phyloP scores from a whole-genome alignment of 2,888 invertebrate genomes.

The Pseudolycoriella hygida region DNA sequence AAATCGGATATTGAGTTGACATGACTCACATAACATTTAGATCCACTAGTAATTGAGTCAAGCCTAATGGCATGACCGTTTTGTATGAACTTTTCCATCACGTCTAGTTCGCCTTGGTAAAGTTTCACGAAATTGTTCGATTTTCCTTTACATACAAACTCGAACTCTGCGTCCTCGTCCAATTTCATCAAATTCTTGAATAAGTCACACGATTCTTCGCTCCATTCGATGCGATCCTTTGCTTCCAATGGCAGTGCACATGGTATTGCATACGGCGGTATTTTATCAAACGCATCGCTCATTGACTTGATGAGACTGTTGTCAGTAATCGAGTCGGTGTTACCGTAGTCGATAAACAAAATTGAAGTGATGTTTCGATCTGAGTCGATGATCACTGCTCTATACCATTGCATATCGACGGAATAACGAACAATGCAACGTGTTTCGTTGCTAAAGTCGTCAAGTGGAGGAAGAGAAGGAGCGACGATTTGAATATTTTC shows the following conservation, averaged over 20 bases:
- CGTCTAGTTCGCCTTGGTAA: slow-evolving; percentile 23
- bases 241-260: slow-evolving; percentile 52
- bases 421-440: slow-evolving; percentile 63
- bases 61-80: slow-evolving; percentile 38
- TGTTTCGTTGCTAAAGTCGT: slow-evolving; percentile 39
- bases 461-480: slow-evolving; percentile 32
- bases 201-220: slow-evolving; percentile 40
- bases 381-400: slow-evolving; percentile 71
- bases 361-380: slow-evolving; percentile 58
- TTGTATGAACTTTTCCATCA: slow-evolving; percentile 11
- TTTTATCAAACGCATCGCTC: slow-evolving; percentile 36
- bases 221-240: slow-evolving; percentile 43
- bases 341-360: slow-evolving; percentile 62
- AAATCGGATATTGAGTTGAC: slow-evolving; percentile 57
- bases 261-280: slow-evolving; percentile 39
- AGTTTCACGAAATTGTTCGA: slow-evolving; percentile 39
- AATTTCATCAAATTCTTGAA: slow-evolving; percentile 32
- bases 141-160: slow-evolving; percentile 22
- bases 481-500: slow-evolving; percentile 42
- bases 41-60: slow-evolving; percentile 34
- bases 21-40: slow-evolving; percentile 56
- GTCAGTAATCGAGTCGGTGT: slow-evolving; percentile 55
- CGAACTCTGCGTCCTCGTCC: slow-evolving; percentile 21
- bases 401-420: slow-evolving; percentile 77
- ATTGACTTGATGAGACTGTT: slow-evolving; percentile 40